Percentiles rank a stretch among this genome's conserved stretches.
These are phyloP conservation scores for Netelia virgata DNA, from an alignment of 2,888 invertebrate genomes.

Conservation along the genomic window DNA sequence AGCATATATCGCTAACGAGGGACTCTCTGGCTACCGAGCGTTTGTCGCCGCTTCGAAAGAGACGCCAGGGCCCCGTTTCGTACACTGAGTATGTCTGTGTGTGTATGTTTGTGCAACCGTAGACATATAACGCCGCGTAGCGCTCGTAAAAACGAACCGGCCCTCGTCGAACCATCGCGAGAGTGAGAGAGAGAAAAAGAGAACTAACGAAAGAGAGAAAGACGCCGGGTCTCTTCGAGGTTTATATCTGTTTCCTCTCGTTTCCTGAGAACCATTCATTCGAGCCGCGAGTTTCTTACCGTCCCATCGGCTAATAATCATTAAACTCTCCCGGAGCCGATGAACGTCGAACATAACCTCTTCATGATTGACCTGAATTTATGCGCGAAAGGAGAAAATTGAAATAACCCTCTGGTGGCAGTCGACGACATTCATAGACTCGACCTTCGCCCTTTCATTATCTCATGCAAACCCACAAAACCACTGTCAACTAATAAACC, in stretches of 20 bases:
- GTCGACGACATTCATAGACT: neutral
- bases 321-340: constrained; percentile 44
- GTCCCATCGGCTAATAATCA: constrained; percentile 65
- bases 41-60: constrained; percentile 60
- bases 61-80: constrained; percentile 25
- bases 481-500: neutral
- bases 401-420: constrained; percentile 23
- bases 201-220: constrained; percentile 6
- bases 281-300: constrained; percentile 56
- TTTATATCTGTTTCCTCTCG: constrained; percentile 54
- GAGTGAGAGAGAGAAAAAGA: constrained; percentile 7
- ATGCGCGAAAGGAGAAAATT: constrained; percentile 3
- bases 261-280: constrained; percentile 48
- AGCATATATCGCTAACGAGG: constrained; percentile 66
- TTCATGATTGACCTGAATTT: constrained; percentile 39
- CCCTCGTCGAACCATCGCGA: constrained; percentile 46
- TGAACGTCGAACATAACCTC: constrained; percentile 26
- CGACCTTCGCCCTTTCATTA: neutral
- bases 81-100: constrained; percentile 30
- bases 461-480: neutral
- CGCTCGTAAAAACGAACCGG: constrained; percentile 69
- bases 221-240: constrained; percentile 9
- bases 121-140: constrained; percentile 45
- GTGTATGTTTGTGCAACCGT: constrained; percentile 48
- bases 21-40: constrained; percentile 60